phyloP scores from a whole-genome alignment of 92 coral and sea anemone species.

The Diadumene lineata region DNA sequence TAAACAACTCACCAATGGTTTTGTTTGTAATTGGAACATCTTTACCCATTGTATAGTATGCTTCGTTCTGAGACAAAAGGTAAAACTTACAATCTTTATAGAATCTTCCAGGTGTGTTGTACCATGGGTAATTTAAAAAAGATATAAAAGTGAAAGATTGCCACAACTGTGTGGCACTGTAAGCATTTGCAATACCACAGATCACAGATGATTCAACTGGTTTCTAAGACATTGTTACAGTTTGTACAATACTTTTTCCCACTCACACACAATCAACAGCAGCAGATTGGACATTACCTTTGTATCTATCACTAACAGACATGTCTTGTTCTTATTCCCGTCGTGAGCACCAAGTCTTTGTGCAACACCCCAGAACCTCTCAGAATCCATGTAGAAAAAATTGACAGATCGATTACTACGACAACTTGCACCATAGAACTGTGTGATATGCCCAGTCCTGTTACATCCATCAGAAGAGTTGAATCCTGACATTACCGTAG shows the following conservation, averaged over 20 bases:
- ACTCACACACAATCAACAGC: too few species aligned
- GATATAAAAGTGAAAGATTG: too few species aligned
- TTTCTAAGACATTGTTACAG: too few species aligned
- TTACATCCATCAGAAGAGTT: slow-evolving; percentile 28
- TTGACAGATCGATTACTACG: slow-evolving; percentile 84
- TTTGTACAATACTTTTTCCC: too few species aligned
- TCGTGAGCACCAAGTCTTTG: slow-evolving; percentile 69
- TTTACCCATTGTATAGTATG: slow-evolving; percentile 77
- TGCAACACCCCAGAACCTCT: slow-evolving; percentile 77
- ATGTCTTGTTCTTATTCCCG: slow-evolving; percentile 34
- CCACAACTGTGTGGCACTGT: too few species aligned
- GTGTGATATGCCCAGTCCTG: slow-evolving; percentile 57
- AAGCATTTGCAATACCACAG: background rate
- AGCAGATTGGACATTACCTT: slow-evolving; percentile 44
- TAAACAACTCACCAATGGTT: slow-evolving; percentile 66
- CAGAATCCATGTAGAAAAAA: slow-evolving; percentile 90
- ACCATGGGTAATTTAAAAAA: too few species aligned
- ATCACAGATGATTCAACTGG: too few species aligned
- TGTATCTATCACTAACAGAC: slow-evolving; percentile 74
- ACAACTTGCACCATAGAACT: slow-evolving; percentile 89
- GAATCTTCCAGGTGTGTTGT: too few species aligned
- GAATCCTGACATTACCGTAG: background rate
- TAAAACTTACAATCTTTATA: background rate
- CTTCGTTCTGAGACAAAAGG: slow-evolving; percentile 72
- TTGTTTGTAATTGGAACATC: slow-evolving; percentile 55